phyloP scores from a whole-genome alignment of 1,140 invertebrate species.

The Bombus fervidus region DNA sequence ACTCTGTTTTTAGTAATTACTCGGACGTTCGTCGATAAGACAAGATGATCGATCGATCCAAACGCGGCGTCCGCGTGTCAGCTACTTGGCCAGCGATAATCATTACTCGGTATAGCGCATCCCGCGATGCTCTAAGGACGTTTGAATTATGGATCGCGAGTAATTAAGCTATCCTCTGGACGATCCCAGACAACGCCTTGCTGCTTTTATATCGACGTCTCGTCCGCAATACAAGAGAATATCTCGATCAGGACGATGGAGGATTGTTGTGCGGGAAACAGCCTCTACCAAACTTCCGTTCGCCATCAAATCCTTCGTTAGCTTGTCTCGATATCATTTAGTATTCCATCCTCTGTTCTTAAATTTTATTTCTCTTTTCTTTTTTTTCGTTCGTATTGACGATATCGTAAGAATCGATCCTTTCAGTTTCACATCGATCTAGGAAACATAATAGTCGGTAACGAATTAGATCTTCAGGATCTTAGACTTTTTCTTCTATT shows the following conservation, averaged over 20 bases:
- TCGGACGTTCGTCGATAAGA: slow-evolving; percentile 21
- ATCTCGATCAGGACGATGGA: slow-evolving; percentile 11
- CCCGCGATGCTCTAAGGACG: slow-evolving; percentile 31
- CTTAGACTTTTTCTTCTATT: not conserved
- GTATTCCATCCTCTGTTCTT: not conserved
- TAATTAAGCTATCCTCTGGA: slow-evolving; percentile 47
- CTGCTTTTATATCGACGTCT: slow-evolving; percentile 10
- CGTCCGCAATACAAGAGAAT: slow-evolving; percentile 4
- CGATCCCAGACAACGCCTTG: slow-evolving; percentile 10
- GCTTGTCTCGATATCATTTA: not conserved
- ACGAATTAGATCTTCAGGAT: not conserved
- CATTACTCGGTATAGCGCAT: slow-evolving; percentile 42
- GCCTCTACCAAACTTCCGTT: slow-evolving; percentile 1
- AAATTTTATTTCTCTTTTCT: not conserved
- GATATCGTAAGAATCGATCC: not conserved
- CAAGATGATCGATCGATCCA: slow-evolving; percentile 54
- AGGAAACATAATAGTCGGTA: too few relatives aligned
- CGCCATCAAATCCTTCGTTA: not conserved
- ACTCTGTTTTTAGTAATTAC: slow-evolving; percentile 50
- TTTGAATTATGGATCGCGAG: slow-evolving; percentile 41
- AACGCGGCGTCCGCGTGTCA: slow-evolving; percentile 25
- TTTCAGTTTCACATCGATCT: not conserved
- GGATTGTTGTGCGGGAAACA: too few relatives aligned
- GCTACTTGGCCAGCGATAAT: slow-evolving; percentile 35
- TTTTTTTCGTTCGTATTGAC: not conserved